These are phyloP conservation scores for Microplitis demolitor DNA, from an alignment of 1,140 invertebrate species.

Conservation along the genomic window DNA sequence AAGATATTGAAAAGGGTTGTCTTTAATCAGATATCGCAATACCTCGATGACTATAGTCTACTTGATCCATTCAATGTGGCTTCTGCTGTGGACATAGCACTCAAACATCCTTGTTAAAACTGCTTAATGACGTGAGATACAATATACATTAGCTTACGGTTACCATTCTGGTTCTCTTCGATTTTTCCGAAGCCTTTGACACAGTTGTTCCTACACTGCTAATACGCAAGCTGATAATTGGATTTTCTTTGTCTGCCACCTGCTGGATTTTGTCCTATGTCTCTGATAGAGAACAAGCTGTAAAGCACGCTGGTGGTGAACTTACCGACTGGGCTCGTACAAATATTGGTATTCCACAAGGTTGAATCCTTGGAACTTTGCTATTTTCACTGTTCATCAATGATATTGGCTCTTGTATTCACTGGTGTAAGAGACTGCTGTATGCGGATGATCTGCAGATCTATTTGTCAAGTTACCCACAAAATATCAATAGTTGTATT, in stretches of 20 bases:
- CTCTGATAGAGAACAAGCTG: neutral
- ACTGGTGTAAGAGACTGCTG: neutral
- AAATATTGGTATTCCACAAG: neutral
- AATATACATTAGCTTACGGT: constrained; percentile 8
- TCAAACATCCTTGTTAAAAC: constrained; percentile 15
- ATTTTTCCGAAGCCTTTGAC: constrained; percentile 38
- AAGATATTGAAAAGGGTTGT: constrained; percentile 18
- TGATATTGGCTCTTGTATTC: neutral
- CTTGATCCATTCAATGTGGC: constrained; percentile 21
- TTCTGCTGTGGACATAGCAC: constrained; percentile 21
- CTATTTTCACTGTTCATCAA: constrained; percentile 22
- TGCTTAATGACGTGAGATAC: constrained; percentile 21
- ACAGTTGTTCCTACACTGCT: constrained; percentile 24
- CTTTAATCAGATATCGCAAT: neutral
- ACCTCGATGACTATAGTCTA: neutral
- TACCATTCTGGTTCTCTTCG: constrained; percentile 30
- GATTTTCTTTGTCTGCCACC: neutral
- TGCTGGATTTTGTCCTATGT: neutral
- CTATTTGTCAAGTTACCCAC: neutral
- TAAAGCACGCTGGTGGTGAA: neutral
- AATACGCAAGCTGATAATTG: constrained; percentile 6
- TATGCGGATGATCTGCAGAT: constrained; percentile 19
- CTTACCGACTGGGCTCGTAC: neutral
- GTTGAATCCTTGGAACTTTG: constrained; percentile 3
- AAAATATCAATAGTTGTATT: too few species aligned